A percentile compares a stretch with the other conserved stretches of the same genome.
phyloP scores from a whole-genome alignment of 2,797 vertebrate species.

The Perodicticus potto region DNA sequence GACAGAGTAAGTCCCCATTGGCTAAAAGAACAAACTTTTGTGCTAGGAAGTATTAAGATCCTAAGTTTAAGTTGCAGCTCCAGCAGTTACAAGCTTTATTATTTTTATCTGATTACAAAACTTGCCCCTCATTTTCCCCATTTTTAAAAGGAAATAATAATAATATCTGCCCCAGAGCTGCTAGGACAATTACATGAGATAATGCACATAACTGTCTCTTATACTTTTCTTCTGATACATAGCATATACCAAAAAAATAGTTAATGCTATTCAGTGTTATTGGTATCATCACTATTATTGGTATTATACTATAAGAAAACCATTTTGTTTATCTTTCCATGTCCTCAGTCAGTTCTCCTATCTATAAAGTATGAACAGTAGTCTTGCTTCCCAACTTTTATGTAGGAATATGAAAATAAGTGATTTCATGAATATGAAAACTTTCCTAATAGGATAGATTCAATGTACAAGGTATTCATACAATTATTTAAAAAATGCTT shows the following conservation, averaged over 20 bases:
- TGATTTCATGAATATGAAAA: conserved; percentile 47
- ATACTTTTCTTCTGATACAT: neutral
- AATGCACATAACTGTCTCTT: neutral
- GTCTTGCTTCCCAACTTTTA: neutral
- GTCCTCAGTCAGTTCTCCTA: neutral
- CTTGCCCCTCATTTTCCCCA: neutral
- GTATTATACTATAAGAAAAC: neutral
- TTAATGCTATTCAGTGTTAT: neutral
- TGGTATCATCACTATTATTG: neutral
- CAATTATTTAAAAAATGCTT: conserved; percentile 25
- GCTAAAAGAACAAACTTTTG: neutral
- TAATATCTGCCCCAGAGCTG: neutral
- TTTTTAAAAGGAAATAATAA: neutral
- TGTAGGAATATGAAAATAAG: conserved; percentile 23
- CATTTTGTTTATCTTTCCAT: neutral
- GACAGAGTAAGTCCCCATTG: neutral
- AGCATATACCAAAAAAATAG: neutral
- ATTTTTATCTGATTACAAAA: conserved; percentile 12
- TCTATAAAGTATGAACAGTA: conserved; percentile 18
- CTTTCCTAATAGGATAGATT: conserved; percentile 13
- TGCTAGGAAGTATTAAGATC: neutral
- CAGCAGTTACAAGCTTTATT: neutral
- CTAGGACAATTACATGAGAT: neutral
- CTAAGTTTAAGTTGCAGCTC: conserved; percentile 23
- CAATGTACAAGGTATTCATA: neutral